phyloP scores from a whole-genome alignment of 2,888 invertebrate species.

The Invenusta paracnida region DNA sequence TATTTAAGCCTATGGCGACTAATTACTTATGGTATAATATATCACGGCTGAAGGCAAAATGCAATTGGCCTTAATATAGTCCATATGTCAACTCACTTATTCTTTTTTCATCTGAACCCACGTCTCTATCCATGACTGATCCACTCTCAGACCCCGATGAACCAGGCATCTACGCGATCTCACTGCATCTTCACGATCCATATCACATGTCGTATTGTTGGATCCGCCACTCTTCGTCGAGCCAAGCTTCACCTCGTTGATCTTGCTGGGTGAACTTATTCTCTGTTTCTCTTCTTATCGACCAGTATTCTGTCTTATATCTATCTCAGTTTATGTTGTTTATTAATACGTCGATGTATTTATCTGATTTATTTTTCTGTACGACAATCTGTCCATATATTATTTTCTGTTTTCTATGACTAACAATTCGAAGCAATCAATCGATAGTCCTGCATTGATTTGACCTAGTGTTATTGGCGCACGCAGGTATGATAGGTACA shows the following conservation, averaged over 20 bases:
- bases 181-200: slow-evolving; percentile 62
- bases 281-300: neutral
- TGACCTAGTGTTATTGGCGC: too few species aligned
- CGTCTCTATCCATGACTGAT: neutral
- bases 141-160: slow-evolving; percentile 60
- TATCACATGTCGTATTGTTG: slow-evolving; percentile 55
- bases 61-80: too few species aligned
- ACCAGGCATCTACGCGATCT: slow-evolving; percentile 61
- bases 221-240: slow-evolving; percentile 57
- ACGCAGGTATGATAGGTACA: too few species aligned
- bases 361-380: neutral
- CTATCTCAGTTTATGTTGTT: too few species aligned
- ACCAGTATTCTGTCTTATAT: neutral
- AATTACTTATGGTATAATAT: too few species aligned
- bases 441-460: too few species aligned
- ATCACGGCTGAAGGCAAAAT: too few species aligned
- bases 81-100: neutral
- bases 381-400: neutral
- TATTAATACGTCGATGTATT: too few species aligned
- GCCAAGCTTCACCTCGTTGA: slow-evolving; percentile 61
- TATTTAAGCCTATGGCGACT: too few species aligned
- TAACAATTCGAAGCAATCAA: too few species aligned
- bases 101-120: neutral
- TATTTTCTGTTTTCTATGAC: too few species aligned
- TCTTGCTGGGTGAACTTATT: slow-evolving; percentile 57